Evolutionary conservation across 53 echinoderm and acorn worm species (phyloP).

Genomic region (Echinometra lucunter): DNA sequence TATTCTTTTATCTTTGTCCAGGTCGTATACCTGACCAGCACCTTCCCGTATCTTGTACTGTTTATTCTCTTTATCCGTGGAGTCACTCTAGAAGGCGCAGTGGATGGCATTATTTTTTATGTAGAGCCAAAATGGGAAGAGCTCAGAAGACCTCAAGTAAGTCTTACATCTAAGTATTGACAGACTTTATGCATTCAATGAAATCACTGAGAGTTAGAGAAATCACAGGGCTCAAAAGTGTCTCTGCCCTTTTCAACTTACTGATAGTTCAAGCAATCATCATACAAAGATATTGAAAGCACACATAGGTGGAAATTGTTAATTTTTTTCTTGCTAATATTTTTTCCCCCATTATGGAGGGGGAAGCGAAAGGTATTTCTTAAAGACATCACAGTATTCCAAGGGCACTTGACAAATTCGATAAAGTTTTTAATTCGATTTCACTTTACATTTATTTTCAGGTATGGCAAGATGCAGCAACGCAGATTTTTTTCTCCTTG

Average conservation of each 20-base stretch:
- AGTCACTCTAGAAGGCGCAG: constrained; percentile 80
- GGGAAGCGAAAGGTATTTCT: neutral
- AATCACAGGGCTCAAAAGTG: too few species aligned
- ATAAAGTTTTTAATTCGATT: too few species aligned
- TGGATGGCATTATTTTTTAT: constrained; percentile 86
- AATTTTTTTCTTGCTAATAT: too few species aligned
- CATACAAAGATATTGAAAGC: neutral
- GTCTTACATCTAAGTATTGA: neutral
- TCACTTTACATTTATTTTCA: neutral
- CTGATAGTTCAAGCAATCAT: neutral
- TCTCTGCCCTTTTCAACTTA: too few species aligned
- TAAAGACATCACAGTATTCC: neutral
- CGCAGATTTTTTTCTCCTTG: constrained; percentile 87
- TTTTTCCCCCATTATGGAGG: too few species aligned
- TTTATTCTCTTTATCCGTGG: constrained; percentile 81
- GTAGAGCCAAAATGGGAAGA: constrained; percentile 77
- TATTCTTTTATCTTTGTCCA: neutral
- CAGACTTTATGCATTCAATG: neutral
- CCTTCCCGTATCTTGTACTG: constrained; percentile 84
- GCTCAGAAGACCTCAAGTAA: constrained; percentile 74
- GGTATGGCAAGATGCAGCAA: constrained; percentile 94
- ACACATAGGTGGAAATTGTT: neutral
- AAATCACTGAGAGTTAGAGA: neutral
- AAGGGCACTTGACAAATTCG: too few species aligned
- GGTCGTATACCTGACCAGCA: constrained; percentile 89